A percentile compares a stretch with the other conserved stretches of the same genome.
Evolutionary conservation across 2,888 invertebrate genomes (phyloP).

Genomic region (Nomada goodeniana): DNA sequence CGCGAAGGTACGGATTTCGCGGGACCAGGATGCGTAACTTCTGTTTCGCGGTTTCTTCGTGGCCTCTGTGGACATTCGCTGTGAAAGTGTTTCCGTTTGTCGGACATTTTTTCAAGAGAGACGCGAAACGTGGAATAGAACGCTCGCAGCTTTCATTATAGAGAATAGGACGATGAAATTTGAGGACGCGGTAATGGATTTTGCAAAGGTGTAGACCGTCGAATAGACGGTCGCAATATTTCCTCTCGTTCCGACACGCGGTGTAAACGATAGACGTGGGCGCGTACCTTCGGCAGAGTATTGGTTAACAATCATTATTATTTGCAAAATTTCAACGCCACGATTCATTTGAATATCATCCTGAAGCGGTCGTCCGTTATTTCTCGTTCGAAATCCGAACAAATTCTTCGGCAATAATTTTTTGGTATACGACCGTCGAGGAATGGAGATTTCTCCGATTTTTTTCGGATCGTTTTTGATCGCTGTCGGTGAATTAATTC

Average conservation of each 20-base stretch:
- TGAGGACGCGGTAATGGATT: no score
- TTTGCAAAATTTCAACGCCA: no score
- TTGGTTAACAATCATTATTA: no score
- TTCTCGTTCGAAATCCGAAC: background rate
- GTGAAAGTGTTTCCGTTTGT: background rate
- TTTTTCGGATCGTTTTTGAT: conserved; percentile 21
- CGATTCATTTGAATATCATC: no score
- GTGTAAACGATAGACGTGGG: no score
- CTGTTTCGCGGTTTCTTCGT: background rate
- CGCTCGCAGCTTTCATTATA: background rate
- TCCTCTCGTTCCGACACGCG: background rate
- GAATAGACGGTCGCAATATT: background rate
- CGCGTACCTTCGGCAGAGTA: no score
- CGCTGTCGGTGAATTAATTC: conserved; percentile 35
- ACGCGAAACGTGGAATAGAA: background rate
- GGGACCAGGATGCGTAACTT: background rate
- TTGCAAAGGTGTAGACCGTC: background rate
- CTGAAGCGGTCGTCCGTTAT: no score
- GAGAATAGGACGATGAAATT: no score
- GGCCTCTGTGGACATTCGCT: background rate
- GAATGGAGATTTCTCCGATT: conserved; percentile 13
- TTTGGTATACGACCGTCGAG: background rate
- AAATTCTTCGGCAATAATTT: background rate
- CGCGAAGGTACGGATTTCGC: background rate
- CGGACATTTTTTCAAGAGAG: background rate